Conservation (phyloP, 2,797 vertebrate genomes). For the Agapornis canus region DNA sequence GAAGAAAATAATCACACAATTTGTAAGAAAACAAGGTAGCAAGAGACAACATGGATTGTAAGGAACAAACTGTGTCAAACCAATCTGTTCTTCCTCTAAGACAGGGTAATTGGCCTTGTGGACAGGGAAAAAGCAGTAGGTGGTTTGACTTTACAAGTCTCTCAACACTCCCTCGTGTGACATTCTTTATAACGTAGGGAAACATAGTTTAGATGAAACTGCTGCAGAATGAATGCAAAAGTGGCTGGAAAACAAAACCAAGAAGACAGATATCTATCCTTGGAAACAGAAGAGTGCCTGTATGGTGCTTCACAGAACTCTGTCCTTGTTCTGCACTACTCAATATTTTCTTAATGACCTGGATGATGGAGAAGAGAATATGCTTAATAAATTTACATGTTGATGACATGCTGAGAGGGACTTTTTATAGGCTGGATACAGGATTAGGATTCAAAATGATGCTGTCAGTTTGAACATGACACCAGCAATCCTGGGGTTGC, state of each 20-base stretch:
- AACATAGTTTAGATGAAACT: conserved; percentile 18
- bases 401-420: neutral
- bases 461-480: neutral
- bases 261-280: neutral
- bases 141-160: conserved; percentile 49
- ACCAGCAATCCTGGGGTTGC: neutral
- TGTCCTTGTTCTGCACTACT: neutral
- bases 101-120: conserved; percentile 30
- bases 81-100: conserved; percentile 50
- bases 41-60: neutral
- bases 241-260: neutral
- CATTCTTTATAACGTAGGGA: conserved; percentile 25
- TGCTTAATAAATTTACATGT: neutral
- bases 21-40: conserved; percentile 51
- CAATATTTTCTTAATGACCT: neutral
- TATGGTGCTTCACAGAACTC: neutral
- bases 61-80: conserved; percentile 63
- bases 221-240: conserved; percentile 26
- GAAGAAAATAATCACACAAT: conserved; percentile 56
- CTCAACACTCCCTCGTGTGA: neutral
- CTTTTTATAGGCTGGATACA: neutral
- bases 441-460: neutral
- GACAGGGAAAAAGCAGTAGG: conserved; percentile 57
- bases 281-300: neutral
- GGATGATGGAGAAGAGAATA: neutral